Percentiles rank a stretch among this genome's conserved stretches.
These are phyloP conservation scores for Nowickia ferox DNA, from an alignment of 2,888 invertebrate species.

Conservation along the genomic window DNA sequence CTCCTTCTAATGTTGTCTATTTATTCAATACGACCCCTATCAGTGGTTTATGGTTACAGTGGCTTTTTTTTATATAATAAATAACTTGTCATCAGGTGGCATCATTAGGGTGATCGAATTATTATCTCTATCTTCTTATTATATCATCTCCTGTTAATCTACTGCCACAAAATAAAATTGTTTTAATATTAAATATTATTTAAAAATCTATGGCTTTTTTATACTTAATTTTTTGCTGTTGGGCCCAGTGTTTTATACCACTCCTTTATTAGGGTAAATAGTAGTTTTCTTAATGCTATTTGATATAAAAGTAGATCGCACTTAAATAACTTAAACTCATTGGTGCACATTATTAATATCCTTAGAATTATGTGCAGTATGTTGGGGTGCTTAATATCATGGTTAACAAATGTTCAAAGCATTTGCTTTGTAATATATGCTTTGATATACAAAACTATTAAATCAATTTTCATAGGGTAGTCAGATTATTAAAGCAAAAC, in stretches of 20 bases:
- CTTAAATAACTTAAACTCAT: constrained; percentile 7
- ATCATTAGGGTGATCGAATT: no score
- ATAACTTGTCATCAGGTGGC: neutral
- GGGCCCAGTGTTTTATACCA: neutral
- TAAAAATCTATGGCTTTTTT: neutral
- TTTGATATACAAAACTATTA: neutral
- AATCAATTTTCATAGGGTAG: neutral
- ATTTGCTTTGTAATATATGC: neutral
- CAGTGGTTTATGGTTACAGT: neutral
- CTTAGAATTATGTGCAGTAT: neutral
- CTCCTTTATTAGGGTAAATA: neutral
- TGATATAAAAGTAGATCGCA: neutral
- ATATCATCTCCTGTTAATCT: no score
- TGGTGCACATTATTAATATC: neutral
- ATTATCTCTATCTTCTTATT: no score
- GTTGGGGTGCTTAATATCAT: neutral
- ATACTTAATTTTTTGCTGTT: neutral
- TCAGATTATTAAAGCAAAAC: neutral
- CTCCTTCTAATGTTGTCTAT: neutral
- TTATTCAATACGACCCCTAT: constrained; percentile 15
- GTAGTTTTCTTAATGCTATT: neutral
- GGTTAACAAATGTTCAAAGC: neutral
- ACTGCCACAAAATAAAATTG: no score
- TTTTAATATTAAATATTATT: no score
- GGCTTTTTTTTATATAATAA: neutral